These are phyloP conservation scores for Bucorvus abyssinicus DNA, from an alignment of 2,797 vertebrate genomes.

Conservation along the genomic window DNA sequence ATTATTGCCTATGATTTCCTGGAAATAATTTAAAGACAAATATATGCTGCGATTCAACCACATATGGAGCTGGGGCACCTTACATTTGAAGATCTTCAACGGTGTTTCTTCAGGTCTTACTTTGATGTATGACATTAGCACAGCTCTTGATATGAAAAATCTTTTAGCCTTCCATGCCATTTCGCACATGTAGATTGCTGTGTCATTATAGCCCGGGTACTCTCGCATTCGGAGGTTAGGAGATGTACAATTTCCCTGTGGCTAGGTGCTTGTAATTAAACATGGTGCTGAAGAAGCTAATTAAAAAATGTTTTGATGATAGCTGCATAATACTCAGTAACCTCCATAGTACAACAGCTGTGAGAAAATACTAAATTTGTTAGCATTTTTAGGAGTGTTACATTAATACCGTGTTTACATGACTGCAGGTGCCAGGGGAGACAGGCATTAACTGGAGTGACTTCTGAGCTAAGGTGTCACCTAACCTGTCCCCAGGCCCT, in stretches of 20 bases:
- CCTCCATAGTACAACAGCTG: constrained; percentile 38
- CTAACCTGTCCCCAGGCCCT: background rate
- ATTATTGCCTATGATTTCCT: background rate
- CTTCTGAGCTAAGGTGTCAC: background rate
- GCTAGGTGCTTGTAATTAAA: constrained; percentile 60
- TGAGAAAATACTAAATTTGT: background rate
- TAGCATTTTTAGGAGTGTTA: background rate
- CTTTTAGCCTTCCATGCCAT: background rate
- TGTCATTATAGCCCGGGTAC: background rate
- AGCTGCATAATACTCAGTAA: constrained; percentile 41
- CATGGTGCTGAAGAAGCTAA: constrained; percentile 37
- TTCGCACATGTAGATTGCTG: background rate
- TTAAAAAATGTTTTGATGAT: constrained; percentile 59
- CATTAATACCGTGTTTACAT: background rate
- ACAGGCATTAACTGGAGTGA: background rate
- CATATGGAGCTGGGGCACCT: background rate
- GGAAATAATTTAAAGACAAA: background rate
- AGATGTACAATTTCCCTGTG: background rate
- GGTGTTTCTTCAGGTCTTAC: background rate
- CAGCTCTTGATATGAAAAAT: background rate
- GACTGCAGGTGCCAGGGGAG: background rate
- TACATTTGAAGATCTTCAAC: background rate
- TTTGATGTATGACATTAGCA: background rate
- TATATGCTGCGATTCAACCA: rapidly evolving
- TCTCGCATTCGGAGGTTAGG: background rate